These are phyloP conservation scores for Sarcoramphus papa DNA, from an alignment of 2,797 vertebrate genomes.

Conservation along the genomic window DNA sequence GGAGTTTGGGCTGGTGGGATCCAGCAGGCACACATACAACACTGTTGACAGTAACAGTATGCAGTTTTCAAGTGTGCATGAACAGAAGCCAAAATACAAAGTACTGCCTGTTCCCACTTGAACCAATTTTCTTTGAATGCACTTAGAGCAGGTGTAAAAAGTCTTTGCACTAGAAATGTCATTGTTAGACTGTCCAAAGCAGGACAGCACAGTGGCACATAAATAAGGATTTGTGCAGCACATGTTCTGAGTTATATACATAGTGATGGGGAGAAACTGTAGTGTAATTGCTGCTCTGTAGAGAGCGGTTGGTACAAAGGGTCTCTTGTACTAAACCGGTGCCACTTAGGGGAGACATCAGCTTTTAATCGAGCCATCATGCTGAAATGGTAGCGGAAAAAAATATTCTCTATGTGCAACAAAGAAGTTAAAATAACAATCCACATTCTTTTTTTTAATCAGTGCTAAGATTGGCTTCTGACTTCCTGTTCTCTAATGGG, in stretches of 20 bases:
- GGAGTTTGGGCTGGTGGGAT: background rate
- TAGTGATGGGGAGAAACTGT: background rate
- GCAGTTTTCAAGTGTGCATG: background rate
- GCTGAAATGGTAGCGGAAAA: background rate
- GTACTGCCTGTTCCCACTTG: background rate
- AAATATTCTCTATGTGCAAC: background rate
- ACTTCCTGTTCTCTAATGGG: slow-evolving; percentile 36
- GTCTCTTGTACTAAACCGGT: background rate
- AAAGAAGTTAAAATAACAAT: slow-evolving; percentile 24
- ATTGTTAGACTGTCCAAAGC: background rate
- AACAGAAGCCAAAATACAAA: background rate
- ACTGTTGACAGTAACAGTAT: background rate
- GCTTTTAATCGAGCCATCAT: background rate
- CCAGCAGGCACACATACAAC: background rate
- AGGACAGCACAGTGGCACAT: background rate
- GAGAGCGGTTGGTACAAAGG: background rate
- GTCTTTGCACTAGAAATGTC: background rate
- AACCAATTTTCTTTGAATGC: background rate
- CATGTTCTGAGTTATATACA: background rate
- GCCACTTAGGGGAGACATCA: background rate
- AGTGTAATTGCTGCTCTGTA: background rate
- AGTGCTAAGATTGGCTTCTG: slow-evolving; percentile 33
- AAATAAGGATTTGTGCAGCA: background rate
- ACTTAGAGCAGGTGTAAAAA: background rate
- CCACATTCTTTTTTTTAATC: background rate